These are phyloP conservation scores for Brenthis daphne DNA, from an alignment of 2,888 invertebrate genomes.

Conservation along the genomic window DNA sequence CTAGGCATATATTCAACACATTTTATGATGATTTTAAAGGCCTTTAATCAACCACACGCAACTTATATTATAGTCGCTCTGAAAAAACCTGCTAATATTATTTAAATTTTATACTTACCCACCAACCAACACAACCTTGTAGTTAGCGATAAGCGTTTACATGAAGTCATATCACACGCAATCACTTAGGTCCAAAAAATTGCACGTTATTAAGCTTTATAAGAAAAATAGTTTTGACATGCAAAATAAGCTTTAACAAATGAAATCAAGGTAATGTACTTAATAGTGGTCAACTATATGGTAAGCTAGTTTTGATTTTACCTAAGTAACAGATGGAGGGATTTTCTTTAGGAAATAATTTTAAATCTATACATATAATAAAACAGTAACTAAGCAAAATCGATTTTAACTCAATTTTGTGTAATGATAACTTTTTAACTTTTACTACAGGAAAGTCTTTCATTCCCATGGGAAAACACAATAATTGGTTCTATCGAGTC, in stretches of 20 bases:
- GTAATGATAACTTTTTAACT: no score
- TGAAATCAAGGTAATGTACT: background rate
- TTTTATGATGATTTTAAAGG: background rate
- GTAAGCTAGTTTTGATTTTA: no score
- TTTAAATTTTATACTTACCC: slow-evolving; percentile 3
- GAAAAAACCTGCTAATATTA: slow-evolving; percentile 4
- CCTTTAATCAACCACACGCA: background rate
- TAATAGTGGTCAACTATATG: no score
- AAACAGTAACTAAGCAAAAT: no score
- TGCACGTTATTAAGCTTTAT: slow-evolving; percentile 5
- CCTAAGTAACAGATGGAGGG: no score
- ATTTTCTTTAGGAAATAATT: no score
- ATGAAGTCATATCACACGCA: slow-evolving; percentile 22
- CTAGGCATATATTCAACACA: background rate
- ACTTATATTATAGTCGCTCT: background rate
- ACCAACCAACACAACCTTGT: slow-evolving; percentile 13
- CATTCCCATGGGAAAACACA: no score
- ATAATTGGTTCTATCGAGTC: no score
- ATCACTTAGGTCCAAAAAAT: slow-evolving; percentile 11
- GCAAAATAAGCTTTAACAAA: background rate
- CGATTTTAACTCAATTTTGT: no score
- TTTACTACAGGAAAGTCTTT: no score
- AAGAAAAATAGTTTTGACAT: slow-evolving; percentile 3
- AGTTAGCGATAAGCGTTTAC: slow-evolving; percentile 11
- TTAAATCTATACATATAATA: no score